Base-by-base conservation (phyloP, 2,113 vertebrate genomes). In the Arvicanthis niloticus region DNA sequence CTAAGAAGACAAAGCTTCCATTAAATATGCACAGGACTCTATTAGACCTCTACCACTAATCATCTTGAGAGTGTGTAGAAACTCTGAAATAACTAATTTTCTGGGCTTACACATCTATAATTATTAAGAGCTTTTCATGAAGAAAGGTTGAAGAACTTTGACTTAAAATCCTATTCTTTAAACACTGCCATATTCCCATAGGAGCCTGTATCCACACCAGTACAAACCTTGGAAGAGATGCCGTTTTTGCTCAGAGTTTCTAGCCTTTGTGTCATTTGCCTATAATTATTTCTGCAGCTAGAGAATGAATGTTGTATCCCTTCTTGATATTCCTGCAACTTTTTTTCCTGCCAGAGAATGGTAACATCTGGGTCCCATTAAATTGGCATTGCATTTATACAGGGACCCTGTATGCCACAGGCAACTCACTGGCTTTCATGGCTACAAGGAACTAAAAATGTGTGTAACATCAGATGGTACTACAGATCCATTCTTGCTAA, bases 401-500 rank as follows among this genome's bases (percentile, higher is more conserved):
- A 40, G 40, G 45, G 40, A 91, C 51, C 80, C n/a, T 13, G 56
- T n/a, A 26, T 34, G 56, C 53, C 40, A 48, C 16, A 94, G 92
- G 45, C 56, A 48, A 51, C 48, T 11, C 58, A 81, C 48, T 0
- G 0, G 16, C 93, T 89, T 88, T 81, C 67, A 26, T n/a, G 76
- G n/a, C 45, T 53, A 77, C 31, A 75, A 75, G 88, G 70, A 97
- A 56, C 16, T 81, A 89, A n/a, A 92, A 80, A 68, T 65, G 42
- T 68, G n/a, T 81, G 86, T 88, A 94, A 73, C 65, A 93, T 96
- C 58, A 86, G 72, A 65, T 0, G 0, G 26, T 51, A 24, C 81
- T 97, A 68, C 80, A 67, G 93, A 94, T 77, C 51, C 10, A 86
- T 75, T n/a, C 82, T 96, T 94, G 40, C 40, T 85, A 94, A 97